Conservation (phyloP, 2,888 invertebrate species). For the Campoplex nolae region DNA sequence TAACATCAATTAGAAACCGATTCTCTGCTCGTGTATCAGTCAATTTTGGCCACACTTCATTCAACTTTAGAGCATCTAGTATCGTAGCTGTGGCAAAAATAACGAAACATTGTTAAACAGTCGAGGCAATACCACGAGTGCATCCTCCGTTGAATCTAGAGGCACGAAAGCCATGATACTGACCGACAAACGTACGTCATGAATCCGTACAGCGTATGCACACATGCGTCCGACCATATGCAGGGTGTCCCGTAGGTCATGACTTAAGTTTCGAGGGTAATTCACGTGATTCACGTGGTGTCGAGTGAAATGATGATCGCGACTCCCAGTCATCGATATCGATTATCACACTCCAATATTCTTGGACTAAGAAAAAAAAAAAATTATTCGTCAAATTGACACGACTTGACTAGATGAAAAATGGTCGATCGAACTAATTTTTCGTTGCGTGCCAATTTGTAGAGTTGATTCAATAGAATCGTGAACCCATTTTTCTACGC, state of each 20-base stretch:
- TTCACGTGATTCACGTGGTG: neutral
- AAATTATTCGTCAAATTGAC: no score
- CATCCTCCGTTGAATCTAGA: constrained; percentile 19
- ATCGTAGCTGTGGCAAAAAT: neutral
- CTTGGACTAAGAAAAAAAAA: no score
- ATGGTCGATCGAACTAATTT: no score
- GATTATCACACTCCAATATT: no score
- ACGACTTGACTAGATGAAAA: no score
- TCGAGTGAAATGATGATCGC: neutral
- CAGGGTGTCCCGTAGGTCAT: neutral
- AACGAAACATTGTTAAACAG: neutral
- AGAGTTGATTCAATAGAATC: no score
- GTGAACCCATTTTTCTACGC: no score
- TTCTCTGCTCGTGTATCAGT: neutral
- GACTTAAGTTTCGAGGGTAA: neutral
- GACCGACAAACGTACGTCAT: constrained; percentile 27
- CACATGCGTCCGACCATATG: neutral
- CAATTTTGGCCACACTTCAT: neutral
- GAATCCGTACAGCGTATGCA: neutral
- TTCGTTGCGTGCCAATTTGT: no score
- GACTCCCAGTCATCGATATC: no score
- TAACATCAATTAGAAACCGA: neutral
- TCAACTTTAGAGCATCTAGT: neutral
- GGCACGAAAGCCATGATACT: constrained; percentile 36
- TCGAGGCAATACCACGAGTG: neutral